Base-by-base conservation (phyloP, 2,888 invertebrate genomes). In the Elmis aenea region DNA sequence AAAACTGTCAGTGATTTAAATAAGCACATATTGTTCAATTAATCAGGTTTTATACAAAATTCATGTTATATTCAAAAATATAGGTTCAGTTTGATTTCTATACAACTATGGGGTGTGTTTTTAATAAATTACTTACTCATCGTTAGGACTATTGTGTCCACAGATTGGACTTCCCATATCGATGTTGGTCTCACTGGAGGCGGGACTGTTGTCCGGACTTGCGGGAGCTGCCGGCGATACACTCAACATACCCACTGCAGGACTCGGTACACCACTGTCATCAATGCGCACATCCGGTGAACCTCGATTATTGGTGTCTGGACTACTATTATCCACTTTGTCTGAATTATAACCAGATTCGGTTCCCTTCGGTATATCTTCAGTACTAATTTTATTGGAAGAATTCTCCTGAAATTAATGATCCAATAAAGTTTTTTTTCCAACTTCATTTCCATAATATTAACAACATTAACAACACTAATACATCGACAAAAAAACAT, bases 311-410 rank as follows among this genome's bases (percentile, higher is more conserved):
- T 62, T 63, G 3, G 60, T 58, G 40, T 62, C 60, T 1, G 62
- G 59, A 42, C 65, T 66, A 40, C 61, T 58, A 33, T 63, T 61
- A 26, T 61, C 64, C 5, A 75, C 71, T 46, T 75, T 75, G 38
- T 67, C 68, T 0, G 76, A 82, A 63, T 81, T 81, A 55, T 83
- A 83, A 1, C 81, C 81, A 0, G 81, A 81, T 56, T 83, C 83
- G 57, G 75, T 73, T 52, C 63, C 65, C 48, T 65, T 65, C 5
- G 30, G 33, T 15, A 22, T 26, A 11, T 42, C 38, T 11, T 38
- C 30, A 11, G 29, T 33, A 13, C 27, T 18, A 14, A 38, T 24
- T 14, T 33, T 42, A 13, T 44, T 42, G 11, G 32, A 34, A 6
- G 45, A 45, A 30, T 46, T 31, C 11, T 37, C 50, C 35, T 45